Evolutionary conservation across 2,113 vertebrate species (phyloP).

Genomic region (Plecotus auritus): DNA sequence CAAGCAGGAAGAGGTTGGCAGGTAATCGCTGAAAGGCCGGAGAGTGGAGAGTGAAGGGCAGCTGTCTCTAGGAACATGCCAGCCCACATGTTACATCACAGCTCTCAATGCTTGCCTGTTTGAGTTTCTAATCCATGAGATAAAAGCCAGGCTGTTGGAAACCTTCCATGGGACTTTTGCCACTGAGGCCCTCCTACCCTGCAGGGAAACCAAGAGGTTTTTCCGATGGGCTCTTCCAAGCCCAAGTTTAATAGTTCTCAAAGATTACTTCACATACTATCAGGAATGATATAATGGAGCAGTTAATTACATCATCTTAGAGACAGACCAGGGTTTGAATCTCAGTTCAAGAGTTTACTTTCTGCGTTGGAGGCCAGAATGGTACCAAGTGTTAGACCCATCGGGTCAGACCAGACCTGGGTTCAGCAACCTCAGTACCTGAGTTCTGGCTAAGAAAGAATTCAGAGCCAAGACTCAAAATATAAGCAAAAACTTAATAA

Average conservation of each 20-base stretch:
- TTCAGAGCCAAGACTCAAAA: not conserved
- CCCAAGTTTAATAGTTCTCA: not conserved
- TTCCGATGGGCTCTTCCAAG: not conserved
- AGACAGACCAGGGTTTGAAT: not conserved
- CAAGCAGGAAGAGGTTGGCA: not conserved
- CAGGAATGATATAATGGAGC: not conserved
- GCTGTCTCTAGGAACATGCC: not conserved
- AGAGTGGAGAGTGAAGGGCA: not conserved
- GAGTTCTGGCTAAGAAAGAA: not conserved
- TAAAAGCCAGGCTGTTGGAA: slow-evolving; percentile 20
- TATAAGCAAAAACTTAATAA: not conserved
- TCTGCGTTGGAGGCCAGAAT: not conserved
- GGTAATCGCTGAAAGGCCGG: slow-evolving; percentile 4
- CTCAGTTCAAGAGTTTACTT: not conserved
- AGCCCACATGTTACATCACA: not conserved
- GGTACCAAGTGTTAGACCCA: not conserved
- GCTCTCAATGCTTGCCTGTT: not conserved
- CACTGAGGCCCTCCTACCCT: not conserved
- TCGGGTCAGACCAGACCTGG: not conserved
- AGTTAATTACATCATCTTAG: not conserved
- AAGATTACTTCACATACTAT: not conserved
- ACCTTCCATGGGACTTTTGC: not conserved
- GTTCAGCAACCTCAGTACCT: not conserved
- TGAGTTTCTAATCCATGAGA: not conserved
- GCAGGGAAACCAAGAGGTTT: not conserved